A percentile compares a stretch with the other conserved stretches of the same genome.
phyloP scores from a whole-genome alignment of 2,888 invertebrate genomes.

The Drosophila ezoana region DNA sequence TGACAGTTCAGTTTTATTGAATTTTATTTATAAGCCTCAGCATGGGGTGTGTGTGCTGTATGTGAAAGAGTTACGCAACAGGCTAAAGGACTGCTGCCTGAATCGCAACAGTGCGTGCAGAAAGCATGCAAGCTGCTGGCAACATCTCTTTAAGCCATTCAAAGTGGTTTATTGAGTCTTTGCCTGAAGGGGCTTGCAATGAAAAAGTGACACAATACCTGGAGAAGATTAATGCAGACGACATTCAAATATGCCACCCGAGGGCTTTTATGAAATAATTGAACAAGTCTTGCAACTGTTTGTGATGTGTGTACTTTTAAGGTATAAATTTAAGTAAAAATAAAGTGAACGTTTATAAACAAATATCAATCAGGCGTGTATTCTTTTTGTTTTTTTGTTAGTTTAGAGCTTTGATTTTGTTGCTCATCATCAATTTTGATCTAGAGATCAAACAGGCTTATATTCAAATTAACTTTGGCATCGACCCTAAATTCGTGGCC shows the following conservation, averaged over 20 bases:
- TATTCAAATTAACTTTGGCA: slow-evolving; percentile 48
- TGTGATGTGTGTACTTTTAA: too few species aligned
- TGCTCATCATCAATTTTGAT: slow-evolving; percentile 52
- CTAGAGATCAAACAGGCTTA: slow-evolving; percentile 51
- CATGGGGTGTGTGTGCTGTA: slow-evolving; percentile 17
- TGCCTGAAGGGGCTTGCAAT: neutral
- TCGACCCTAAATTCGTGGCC: slow-evolving; percentile 21
- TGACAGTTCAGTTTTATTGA: slow-evolving; percentile 77
- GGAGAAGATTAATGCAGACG: neutral
- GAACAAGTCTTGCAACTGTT: too few species aligned
- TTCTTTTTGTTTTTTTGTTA: too few species aligned
- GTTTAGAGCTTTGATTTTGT: slow-evolving; percentile 28
- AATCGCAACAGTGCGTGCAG: slow-evolving; percentile 35
- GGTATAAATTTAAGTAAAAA: too few species aligned
- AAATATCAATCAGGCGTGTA: too few species aligned
- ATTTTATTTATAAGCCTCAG: slow-evolving; percentile 62
- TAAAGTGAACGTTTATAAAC: too few species aligned
- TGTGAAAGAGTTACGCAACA: slow-evolving; percentile 64
- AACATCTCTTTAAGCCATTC: slow-evolving; percentile 38
- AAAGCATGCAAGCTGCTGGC: slow-evolving; percentile 31
- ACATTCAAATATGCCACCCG: too few species aligned
- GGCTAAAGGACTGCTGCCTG: slow-evolving; percentile 23
- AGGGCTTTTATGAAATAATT: neutral
- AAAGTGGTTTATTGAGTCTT: slow-evolving; percentile 35
- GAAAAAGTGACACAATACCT: neutral